phyloP scores from a whole-genome alignment of 2,888 invertebrate genomes.

The Subacronicta megacephala region DNA sequence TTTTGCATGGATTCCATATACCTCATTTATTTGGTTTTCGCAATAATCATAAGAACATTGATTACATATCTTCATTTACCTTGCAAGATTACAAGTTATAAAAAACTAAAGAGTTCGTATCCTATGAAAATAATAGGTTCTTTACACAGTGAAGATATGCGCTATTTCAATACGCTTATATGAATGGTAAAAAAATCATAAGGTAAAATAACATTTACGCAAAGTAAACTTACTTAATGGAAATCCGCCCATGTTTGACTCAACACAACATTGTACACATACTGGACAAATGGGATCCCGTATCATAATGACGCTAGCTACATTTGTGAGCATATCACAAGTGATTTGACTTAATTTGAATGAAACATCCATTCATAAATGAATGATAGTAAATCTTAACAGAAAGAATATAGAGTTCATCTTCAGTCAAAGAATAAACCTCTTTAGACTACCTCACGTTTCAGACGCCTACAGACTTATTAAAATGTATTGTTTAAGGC shows the following conservation, averaged over 20 bases:
- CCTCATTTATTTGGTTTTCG: neutral
- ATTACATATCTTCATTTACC: conserved; percentile 22
- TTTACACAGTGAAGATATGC: conserved; percentile 8
- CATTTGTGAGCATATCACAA: conserved; percentile 36
- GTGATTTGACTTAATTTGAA: conserved; percentile 43
- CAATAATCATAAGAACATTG: conserved; percentile 5
- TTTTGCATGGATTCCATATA: neutral
- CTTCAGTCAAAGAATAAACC: conserved; percentile 23
- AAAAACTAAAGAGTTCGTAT: conserved; percentile 15
- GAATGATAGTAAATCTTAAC: conserved; percentile 28
- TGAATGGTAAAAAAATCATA: conserved; percentile 19
- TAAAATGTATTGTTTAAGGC: conserved; percentile 49
- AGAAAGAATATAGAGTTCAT: conserved; percentile 29
- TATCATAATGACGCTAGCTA: conserved; percentile 18
- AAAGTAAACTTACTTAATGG: conserved; percentile 41
- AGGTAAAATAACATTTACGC: conserved; percentile 35
- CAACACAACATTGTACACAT: conserved; percentile 36
- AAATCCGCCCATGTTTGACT: conserved; percentile 35
- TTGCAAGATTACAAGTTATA: conserved; percentile 21
- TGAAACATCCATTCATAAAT: conserved; percentile 17
- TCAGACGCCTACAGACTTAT: conserved; percentile 50
- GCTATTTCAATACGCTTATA: conserved; percentile 20
- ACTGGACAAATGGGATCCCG: conserved; percentile 34
- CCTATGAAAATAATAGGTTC: conserved; percentile 17
- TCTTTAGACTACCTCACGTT: conserved; percentile 35